Conservation (phyloP, 2,113 vertebrate genomes). For the Protobothrops mucrosquamatus region DNA sequence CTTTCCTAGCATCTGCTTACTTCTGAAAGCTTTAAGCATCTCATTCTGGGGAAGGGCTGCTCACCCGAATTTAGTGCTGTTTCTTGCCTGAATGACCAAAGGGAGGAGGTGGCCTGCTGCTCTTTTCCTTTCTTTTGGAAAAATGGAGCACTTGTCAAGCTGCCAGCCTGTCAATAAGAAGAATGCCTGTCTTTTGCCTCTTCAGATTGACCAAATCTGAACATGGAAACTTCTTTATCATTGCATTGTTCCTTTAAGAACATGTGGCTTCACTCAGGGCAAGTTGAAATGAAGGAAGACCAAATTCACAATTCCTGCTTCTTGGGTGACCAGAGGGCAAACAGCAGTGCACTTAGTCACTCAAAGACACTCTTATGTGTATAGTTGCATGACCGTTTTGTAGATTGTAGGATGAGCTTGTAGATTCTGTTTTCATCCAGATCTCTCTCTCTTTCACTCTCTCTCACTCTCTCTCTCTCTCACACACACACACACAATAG, state of each 20-base stretch:
- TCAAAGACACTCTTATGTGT: conserved; percentile 15
- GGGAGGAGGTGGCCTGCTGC: conserved; percentile 54
- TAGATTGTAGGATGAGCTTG: background rate
- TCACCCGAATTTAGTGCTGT: conserved; percentile 44
- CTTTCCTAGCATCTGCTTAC: background rate
- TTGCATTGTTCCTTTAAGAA: conserved; percentile 50
- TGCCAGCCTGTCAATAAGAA: conserved; percentile 59
- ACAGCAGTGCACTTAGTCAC: conserved; percentile 21
- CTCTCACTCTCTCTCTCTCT: too few species aligned
- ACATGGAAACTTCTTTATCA: conserved; percentile 53
- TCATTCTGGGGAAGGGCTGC: background rate
- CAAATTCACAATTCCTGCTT: conserved; percentile 26
- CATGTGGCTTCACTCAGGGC: conserved; percentile 30
- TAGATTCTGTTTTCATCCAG: background rate
- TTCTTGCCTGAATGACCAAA: conserved; percentile 34
- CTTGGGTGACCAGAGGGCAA: conserved; percentile 29
- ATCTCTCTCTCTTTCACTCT: too few species aligned
- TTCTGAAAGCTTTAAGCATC: conserved; percentile 42
- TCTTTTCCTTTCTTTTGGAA: conserved; percentile 58
- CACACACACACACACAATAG: too few species aligned
- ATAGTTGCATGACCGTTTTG: background rate
- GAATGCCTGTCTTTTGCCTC: conserved; percentile 34
- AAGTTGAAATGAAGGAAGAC: conserved; percentile 4
- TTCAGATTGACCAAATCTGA: conserved; percentile 46
- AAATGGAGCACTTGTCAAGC: conserved; percentile 56